A percentile compares a stretch with the other conserved stretches of the same genome.
These are phyloP conservation scores for Misgurnus mizolepis DNA, from an alignment of 2,113 vertebrate genomes.

Conservation along the genomic window DNA sequence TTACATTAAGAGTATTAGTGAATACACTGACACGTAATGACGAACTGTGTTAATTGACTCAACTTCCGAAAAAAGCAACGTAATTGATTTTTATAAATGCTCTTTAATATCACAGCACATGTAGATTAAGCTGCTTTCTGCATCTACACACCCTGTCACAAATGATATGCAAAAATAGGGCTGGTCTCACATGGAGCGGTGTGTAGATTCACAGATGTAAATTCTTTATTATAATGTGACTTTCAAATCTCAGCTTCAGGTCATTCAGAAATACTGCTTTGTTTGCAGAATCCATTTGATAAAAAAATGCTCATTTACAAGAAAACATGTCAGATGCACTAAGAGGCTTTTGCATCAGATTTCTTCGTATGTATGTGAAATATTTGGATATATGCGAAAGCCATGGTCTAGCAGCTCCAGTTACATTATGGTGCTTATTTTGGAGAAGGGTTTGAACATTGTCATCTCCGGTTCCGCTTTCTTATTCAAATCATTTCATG, in stretches of 20 bases:
- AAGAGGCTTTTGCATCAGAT: no score
- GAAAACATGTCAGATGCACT: no score
- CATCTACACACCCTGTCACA: constrained; percentile 14
- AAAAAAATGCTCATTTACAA: no score
- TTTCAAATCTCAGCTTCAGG: background rate
- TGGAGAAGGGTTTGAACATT: no score
- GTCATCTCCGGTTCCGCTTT: no score
- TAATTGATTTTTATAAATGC: background rate
- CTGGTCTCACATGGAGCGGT: background rate
- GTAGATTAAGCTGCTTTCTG: background rate
- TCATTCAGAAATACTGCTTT: no score
- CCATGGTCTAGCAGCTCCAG: no score
- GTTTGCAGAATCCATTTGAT: no score
- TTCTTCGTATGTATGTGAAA: no score
- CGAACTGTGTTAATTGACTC: background rate
- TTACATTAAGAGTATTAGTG: background rate
- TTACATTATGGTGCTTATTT: no score
- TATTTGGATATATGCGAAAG: no score
- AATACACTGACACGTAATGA: background rate
- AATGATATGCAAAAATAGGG: constrained; percentile 22
- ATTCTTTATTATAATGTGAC: constrained; percentile 16
- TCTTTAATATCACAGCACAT: background rate
- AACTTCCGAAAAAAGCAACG: background rate
- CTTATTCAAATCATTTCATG: no score
- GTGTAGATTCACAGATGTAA: background rate